Percentiles rank a stretch among this genome's conserved stretches.
Evolutionary conservation across 2,113 vertebrate genomes (phyloP).

Genomic region (Scopus umbretta): DNA sequence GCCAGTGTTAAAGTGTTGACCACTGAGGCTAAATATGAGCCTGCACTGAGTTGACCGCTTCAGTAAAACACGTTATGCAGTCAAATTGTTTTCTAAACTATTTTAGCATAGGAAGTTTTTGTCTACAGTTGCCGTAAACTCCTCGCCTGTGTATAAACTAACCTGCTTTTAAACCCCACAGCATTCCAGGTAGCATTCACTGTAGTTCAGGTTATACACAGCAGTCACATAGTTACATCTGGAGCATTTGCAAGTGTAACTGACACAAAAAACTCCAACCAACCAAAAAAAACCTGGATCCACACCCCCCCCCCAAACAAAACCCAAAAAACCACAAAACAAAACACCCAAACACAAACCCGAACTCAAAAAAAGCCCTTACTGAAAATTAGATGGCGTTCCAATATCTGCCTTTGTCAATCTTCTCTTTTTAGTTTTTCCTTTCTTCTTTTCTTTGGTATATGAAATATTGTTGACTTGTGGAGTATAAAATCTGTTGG

Average conservation of each 20-base stretch:
- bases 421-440: slow-evolving; percentile 93
- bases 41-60: background rate
- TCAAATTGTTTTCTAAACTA: background rate
- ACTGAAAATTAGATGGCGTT: slow-evolving; percentile 98
- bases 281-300: too few relatives aligned
- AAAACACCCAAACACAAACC: background rate
- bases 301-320: too few relatives aligned
- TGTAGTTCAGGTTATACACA: background rate
- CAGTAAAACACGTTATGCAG: background rate
- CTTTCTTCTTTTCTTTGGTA: slow-evolving; percentile 93
- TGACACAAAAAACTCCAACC: background rate
- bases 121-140: background rate
- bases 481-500: slow-evolving; percentile 85
- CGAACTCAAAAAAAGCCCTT: slow-evolving; percentile 55
- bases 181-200: background rate
- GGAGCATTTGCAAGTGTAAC: background rate
- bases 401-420: slow-evolving; percentile 98
- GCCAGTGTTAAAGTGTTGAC: background rate
- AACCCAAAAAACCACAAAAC: background rate
- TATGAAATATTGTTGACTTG: slow-evolving; percentile 94
- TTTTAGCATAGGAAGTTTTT: background rate
- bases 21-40: background rate
- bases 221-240: background rate
- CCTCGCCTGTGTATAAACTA: background rate
- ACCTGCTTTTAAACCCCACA: background rate